These are phyloP conservation scores for Lipophrys pholis DNA, from an alignment of 2,113 vertebrate genomes.

Conservation along the genomic window DNA sequence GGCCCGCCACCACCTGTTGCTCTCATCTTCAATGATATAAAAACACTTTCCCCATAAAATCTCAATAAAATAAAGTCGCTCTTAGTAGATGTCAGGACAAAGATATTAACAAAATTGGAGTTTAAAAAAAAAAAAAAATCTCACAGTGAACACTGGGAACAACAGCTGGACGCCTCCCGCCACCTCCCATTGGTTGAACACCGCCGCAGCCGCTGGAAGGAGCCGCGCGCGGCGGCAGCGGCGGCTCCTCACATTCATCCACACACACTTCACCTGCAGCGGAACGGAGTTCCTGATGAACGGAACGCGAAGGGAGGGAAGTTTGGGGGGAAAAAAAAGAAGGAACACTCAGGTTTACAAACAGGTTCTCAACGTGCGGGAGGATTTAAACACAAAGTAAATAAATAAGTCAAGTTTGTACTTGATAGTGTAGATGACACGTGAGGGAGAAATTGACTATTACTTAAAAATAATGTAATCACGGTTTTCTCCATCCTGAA, in stretches of 20 bases:
- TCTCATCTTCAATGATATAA: constrained; percentile 59
- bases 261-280: constrained; percentile 6
- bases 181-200: constrained; percentile 47
- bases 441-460: too few relatives aligned
- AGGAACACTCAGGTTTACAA: too few relatives aligned
- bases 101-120: constrained; percentile 70
- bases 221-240: constrained; percentile 61
- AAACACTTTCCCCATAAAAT: constrained; percentile 74
- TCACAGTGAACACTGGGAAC: constrained; percentile 80
- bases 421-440: too few relatives aligned
- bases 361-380: too few relatives aligned
- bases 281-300: constrained; percentile 13
- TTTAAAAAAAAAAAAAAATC: constrained; percentile 52
- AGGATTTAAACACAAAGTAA: too few relatives aligned
- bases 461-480: too few relatives aligned
- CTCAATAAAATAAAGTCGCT: constrained; percentile 81
- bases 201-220: constrained; percentile 72
- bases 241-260: too few relatives aligned
- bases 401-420: too few relatives aligned
- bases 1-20: neutral
- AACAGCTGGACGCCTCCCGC: constrained; percentile 44
- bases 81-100: constrained; percentile 76
- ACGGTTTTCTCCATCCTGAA: too few relatives aligned
- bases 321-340: too few relatives aligned
- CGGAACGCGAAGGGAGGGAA: neutral